Conservation (phyloP, 2,113 vertebrate genomes). For the Gambusia affinis region DNA sequence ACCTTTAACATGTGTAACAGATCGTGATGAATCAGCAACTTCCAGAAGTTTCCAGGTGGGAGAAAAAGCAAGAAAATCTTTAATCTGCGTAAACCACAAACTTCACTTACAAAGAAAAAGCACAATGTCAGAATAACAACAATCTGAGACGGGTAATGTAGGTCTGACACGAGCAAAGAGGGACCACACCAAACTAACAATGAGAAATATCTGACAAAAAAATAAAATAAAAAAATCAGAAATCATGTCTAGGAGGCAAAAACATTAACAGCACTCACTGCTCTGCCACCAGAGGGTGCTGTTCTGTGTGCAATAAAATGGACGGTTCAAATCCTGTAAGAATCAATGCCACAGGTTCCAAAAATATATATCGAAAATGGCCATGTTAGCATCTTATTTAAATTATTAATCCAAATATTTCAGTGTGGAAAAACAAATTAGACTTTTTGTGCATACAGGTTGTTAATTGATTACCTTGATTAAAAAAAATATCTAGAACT, state of each 20-base stretch:
- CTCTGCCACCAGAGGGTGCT: constrained; percentile 9
- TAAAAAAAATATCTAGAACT: not conserved
- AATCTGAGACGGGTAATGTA: no score
- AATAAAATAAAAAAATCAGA: not conserved
- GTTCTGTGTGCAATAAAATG: constrained; percentile 1
- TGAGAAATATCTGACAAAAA: not conserved
- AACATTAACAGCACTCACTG: not conserved
- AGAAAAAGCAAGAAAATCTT: not conserved
- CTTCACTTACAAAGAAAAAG: not conserved
- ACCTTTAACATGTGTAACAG: not conserved
- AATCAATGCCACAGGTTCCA: no score
- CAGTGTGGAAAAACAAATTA: no score
- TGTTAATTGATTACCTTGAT: not conserved
- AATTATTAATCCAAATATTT: no score
- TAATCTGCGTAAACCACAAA: not conserved
- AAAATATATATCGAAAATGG: no score
- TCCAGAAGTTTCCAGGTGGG: no score
- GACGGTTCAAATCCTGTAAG: not conserved
- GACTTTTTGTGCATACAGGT: no score
- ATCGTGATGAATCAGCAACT: not conserved
- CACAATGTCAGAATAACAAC: not conserved
- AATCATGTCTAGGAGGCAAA: no score
- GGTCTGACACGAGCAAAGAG: not conserved
- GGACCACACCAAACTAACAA: not conserved
- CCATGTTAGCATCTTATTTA: no score